Evolutionary conservation across 2,888 invertebrate species (phyloP), one percentile per base, ranked within the genome.

Genomic region (Panzeria rudis): DNA sequence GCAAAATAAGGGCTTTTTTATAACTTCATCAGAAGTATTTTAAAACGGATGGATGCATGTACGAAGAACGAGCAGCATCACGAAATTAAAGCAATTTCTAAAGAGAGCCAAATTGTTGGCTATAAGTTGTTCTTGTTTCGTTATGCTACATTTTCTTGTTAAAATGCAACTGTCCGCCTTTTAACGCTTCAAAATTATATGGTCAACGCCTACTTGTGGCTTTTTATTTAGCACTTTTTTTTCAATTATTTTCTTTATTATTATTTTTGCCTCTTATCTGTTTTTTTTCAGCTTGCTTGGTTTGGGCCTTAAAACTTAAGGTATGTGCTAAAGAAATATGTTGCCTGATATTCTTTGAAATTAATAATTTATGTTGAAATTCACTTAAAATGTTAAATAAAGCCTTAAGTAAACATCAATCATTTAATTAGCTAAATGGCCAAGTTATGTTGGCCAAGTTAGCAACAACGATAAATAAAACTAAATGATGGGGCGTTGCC

Each of bases 181-280:
- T 91, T 89, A 88, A 87, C 90, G 89, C 90, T 89, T 89, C 83
- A 89, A 89, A 75, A 88, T 88, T 89, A 87, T 87, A 86, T 86
- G 82, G 86, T 87, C 52, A 69, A 84, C 87, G 87, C 86, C 87
- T 83, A 86, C 69, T 81, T 77, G 13, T 59, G 64, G 75, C 38
- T 62, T 52, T 68, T 64, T 52, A 54, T 69, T 68, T 77, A 59
- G 71, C 82, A 77, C 71, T 77, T 82, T 61, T n/a, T 64, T 79
- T 76, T 71, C 84, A 71, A 84, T 84, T 84, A 76, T 64, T 84
- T 68, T 47, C 44, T 23, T 78, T 64, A 23, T n/a, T 29, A 41
- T 47, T 71, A 0, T 23, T 61, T 38, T 6, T 62, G 32, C 23
- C 8, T 47, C 7, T 35, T 13, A 23, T 68, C 38, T 32, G 13